A percentile compares a stretch with the other conserved stretches of the same genome.
phyloP scores from a whole-genome alignment of 2,888 invertebrate species.

The Phengaris alcon region DNA sequence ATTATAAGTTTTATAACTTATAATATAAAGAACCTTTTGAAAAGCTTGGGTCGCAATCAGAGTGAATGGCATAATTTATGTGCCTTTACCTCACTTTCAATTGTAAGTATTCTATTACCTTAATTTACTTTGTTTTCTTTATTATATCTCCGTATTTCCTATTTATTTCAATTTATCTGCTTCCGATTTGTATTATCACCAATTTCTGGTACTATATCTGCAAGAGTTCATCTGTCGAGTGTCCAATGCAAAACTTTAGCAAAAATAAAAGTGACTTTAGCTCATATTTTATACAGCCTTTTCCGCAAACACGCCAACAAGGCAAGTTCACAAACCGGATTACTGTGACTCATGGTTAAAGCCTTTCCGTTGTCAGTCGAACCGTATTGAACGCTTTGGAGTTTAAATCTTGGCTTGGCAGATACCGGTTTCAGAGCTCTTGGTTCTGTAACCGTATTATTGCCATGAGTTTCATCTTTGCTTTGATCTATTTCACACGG shows the following conservation, averaged over 20 bases:
- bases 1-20: too few relatives aligned
- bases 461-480: constrained; percentile 20
- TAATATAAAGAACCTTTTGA: too few relatives aligned
- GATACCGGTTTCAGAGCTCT: constrained; percentile 7
- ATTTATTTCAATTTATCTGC: constrained; percentile 4
- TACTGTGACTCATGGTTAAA: constrained; percentile 13
- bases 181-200: background rate
- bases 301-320: constrained; percentile 18
- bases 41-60: background rate
- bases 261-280: background rate
- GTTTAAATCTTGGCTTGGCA: background rate
- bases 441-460: constrained; percentile 16
- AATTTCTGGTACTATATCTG: background rate
- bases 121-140: background rate
- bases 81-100: background rate
- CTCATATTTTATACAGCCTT: constrained; percentile 9
- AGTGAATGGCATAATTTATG: background rate
- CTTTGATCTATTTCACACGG: constrained; percentile 8
- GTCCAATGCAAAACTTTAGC: background rate
- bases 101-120: background rate
- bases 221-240: background rate
- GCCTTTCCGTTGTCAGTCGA: constrained; percentile 22
- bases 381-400: background rate
- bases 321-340: constrained; percentile 24
- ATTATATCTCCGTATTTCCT: background rate